Conservation (phyloP, 2,797 vertebrate genomes). For the Tokudaia muenninki region DNA sequence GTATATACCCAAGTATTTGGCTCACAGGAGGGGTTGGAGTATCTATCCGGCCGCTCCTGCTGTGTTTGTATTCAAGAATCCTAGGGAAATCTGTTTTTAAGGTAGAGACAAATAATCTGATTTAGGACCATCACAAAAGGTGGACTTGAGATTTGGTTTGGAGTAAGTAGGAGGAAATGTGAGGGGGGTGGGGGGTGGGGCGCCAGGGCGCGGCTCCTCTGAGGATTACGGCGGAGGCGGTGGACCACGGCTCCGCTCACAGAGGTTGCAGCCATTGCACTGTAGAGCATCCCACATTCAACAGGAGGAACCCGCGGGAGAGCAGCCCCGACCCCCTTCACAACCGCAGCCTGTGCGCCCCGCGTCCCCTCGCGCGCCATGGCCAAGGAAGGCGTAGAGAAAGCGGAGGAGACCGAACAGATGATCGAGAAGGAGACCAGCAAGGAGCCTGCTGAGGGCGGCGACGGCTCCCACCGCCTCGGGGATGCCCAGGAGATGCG, state of each 20-base stretch:
- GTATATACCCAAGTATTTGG: constrained; percentile 76
- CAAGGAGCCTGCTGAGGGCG: constrained; percentile 82
- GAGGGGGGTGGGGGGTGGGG: not conserved
- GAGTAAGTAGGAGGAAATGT: not conserved
- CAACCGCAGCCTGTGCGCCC: constrained; percentile 67
- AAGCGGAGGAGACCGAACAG: constrained; percentile 95
- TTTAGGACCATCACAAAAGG: not conserved
- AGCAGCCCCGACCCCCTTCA: not conserved
- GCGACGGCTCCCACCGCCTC: constrained; percentile 84
- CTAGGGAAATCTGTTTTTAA: not conserved
- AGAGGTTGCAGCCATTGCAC: constrained; percentile 79
- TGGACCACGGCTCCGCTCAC: constrained; percentile 71
- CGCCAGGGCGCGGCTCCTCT: constrained; percentile 79
- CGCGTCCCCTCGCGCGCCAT: constrained; percentile 86
- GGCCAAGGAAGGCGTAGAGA: constrained; percentile 94
- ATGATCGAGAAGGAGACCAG: constrained; percentile 93
- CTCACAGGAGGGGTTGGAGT: accelerated
- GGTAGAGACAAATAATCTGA: not conserved
- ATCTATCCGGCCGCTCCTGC: not conserved
- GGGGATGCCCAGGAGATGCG: constrained; percentile 95
- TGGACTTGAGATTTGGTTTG: not conserved
- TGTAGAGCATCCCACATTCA: constrained; percentile 78
- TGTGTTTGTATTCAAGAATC: not conserved
- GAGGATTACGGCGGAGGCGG: constrained; percentile 86
- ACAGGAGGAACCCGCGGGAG: constrained; percentile 81